Percentiles rank a stretch among this genome's conserved stretches.
phyloP scores from a whole-genome alignment of 1,140 invertebrate genomes.

The Dendroctonus ponderosae region DNA sequence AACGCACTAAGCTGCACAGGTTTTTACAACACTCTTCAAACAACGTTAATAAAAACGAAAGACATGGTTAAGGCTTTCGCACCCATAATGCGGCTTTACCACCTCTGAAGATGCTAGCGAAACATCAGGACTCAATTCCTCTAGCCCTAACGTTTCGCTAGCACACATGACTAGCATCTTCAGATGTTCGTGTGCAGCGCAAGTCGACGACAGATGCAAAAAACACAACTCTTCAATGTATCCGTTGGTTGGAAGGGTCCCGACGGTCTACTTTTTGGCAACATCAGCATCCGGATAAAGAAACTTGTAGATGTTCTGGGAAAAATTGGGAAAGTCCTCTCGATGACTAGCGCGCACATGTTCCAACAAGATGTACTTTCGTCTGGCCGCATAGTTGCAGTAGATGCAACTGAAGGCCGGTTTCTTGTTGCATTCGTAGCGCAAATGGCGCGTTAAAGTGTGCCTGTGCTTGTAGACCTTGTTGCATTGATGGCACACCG shows the following conservation, averaged over 20 bases:
- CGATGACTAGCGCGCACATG: conserved; percentile 21
- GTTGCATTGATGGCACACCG: conserved; percentile 29
- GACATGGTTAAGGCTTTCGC: too few relatives aligned
- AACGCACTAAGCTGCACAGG: too few relatives aligned
- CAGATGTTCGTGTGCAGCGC: too few relatives aligned
- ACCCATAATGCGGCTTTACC: too few relatives aligned
- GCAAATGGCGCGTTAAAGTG: conserved; percentile 53
- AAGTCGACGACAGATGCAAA: too few relatives aligned
- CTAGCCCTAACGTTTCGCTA: too few relatives aligned
- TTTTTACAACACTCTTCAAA: too few relatives aligned
- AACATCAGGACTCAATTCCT: too few relatives aligned
- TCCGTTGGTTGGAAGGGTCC: not conserved
- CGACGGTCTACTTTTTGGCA: not conserved
- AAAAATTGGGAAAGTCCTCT: conserved; percentile 24
- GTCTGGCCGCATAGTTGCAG: conserved; percentile 50
- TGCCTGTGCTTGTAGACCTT: conserved; percentile 50
- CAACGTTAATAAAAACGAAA: too few relatives aligned
- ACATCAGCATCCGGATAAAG: conserved; percentile 16
- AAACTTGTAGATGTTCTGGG: conserved; percentile 27
- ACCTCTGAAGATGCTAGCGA: too few relatives aligned
- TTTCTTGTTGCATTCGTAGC: conserved; percentile 55
- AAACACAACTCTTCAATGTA: not conserved
- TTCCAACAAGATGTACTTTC: conserved; percentile 30
- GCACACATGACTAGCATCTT: too few relatives aligned
- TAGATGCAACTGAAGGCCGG: conserved; percentile 69